Evolutionary conservation across 1,140 invertebrate species (phyloP).

Genomic region (Maconellicoccus hirsutus): DNA sequence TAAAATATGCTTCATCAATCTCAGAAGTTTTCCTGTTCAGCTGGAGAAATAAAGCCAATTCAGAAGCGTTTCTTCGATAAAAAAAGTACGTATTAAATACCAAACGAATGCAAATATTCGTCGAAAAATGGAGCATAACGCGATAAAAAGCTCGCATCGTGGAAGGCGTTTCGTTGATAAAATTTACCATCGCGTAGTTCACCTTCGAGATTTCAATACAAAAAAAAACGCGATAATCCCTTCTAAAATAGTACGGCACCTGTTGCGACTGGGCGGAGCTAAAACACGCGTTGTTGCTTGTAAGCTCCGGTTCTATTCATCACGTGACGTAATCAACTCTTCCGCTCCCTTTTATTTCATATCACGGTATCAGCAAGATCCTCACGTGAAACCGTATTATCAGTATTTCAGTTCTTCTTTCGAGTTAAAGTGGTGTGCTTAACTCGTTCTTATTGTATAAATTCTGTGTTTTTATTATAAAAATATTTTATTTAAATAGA

Average conservation of each 20-base stretch:
- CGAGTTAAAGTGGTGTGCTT: constrained; percentile 14
- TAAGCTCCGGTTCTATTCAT: constrained; percentile 15
- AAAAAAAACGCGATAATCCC: neutral
- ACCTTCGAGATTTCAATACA: neutral
- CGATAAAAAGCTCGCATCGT: neutral
- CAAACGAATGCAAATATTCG: too few relatives aligned
- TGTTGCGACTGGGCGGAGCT: constrained; percentile 16
- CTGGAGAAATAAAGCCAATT: too few relatives aligned
- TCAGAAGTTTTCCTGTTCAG: too few relatives aligned
- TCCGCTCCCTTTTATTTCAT: neutral
- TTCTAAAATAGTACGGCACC: constrained; percentile 15
- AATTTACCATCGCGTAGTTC: neutral
- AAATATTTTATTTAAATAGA: neutral
- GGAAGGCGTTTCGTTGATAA: neutral
- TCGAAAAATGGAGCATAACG: too few relatives aligned
- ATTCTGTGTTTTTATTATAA: neutral
- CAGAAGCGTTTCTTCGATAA: too few relatives aligned
- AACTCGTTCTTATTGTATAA: neutral
- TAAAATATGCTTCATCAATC: too few relatives aligned
- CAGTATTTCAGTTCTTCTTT: constrained; percentile 17
- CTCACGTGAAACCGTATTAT: constrained; percentile 19
- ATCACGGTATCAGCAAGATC: neutral
- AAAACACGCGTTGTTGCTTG: constrained; percentile 10
- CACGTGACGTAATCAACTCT: constrained; percentile 21
- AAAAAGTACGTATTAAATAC: too few relatives aligned